phyloP scores from a whole-genome alignment of 1,140 invertebrate species.

The Trichogramma pretiosum region DNA sequence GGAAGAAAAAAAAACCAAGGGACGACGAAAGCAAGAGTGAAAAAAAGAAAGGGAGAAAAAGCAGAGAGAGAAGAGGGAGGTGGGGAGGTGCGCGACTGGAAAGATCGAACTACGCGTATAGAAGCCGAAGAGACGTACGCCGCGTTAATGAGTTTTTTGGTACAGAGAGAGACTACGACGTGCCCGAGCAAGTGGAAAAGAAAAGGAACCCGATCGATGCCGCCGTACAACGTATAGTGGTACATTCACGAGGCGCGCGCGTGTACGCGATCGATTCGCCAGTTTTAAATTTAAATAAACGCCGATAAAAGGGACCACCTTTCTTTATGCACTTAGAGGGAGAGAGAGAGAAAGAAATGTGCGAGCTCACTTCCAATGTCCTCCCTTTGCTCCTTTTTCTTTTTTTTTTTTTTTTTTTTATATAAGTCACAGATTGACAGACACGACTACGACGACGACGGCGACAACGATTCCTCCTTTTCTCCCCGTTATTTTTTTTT shows the following conservation, averaged over 20 bases:
- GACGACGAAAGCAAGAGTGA: conserved; percentile 16
- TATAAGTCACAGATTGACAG: no score
- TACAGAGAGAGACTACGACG: conserved; percentile 29
- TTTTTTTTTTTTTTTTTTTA: no score
- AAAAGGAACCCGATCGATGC: conserved; percentile 7
- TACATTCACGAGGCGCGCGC: conserved; percentile 19
- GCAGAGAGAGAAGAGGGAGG: conserved; percentile 5
- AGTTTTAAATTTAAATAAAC: conserved; percentile 45
- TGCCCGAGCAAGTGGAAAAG: conserved; percentile 24
- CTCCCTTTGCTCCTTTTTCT: no score
- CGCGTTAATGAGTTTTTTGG: conserved; percentile 45
- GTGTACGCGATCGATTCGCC: conserved; percentile 39
- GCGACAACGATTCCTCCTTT: no score
- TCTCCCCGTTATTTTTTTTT: no score
- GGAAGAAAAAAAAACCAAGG: not conserved
- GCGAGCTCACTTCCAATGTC: no score
- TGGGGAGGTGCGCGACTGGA: not conserved
- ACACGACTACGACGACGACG: no score
- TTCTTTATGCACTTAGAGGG: not conserved
- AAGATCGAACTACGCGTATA: conserved; percentile 1
- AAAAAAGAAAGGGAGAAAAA: conserved; percentile 14
- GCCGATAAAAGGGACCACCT: conserved; percentile 34
- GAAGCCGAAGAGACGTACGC: conserved; percentile 26
- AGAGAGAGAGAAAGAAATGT: conserved; percentile 1
- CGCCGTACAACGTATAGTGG: conserved; percentile 4